These are phyloP conservation scores for Triplophysa tibetana DNA, from an alignment of 2,113 vertebrate species.

Conservation along the genomic window DNA sequence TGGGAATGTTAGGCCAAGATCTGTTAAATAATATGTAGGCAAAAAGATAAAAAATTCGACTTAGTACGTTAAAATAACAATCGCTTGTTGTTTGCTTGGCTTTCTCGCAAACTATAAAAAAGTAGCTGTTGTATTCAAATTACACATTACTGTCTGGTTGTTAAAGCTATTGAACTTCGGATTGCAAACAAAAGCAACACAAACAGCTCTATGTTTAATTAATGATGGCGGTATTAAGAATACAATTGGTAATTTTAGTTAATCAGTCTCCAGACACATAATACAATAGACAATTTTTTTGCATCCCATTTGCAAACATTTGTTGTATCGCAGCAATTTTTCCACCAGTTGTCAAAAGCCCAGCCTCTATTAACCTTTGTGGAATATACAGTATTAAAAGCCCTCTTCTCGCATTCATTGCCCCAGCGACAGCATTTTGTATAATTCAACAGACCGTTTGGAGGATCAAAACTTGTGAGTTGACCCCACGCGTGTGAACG, in stretches of 20 bases:
- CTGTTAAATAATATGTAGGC: background rate
- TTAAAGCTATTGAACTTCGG: constrained; percentile 2
- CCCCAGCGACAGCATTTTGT: background rate
- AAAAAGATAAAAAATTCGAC: background rate
- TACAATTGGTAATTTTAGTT: constrained; percentile 20
- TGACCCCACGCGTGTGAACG: constrained; percentile 15
- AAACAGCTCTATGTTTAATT: constrained; percentile 32
- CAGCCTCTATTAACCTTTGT: background rate
- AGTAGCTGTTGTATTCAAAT: background rate
- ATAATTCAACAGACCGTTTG: background rate
- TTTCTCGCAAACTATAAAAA: background rate
- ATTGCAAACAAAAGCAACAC: constrained; percentile 15
- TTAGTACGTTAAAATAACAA: background rate
- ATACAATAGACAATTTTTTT: constrained; percentile 26
- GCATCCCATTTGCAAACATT: constrained; percentile 31
- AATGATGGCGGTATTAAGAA: constrained; percentile 31
- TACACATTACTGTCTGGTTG: background rate
- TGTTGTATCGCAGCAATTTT: constrained; percentile 22
- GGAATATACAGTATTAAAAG: background rate
- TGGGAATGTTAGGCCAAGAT: background rate
- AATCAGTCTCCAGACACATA: constrained; percentile 22
- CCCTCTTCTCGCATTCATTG: background rate
- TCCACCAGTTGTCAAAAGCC: background rate
- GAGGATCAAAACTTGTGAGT: background rate
- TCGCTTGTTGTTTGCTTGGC: background rate